Evolutionary conservation across 2,888 invertebrate genomes (phyloP), one percentile per base, ranked within the genome.

Genomic region (Dusona sp.): DNA sequence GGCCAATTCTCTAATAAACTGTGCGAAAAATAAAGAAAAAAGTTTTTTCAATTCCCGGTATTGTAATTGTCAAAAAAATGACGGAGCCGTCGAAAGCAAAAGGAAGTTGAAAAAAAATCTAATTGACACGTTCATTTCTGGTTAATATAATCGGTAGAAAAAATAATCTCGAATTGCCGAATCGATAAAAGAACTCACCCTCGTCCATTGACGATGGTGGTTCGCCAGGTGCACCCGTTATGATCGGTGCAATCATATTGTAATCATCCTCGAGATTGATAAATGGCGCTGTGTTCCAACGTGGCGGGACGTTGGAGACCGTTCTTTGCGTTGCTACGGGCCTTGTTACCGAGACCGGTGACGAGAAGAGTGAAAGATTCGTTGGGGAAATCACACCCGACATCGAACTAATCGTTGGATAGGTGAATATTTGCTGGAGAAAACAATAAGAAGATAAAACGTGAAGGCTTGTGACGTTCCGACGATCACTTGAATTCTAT

Each of bases 201-300:
- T 94, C 94, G 82, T 94, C 94, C 93, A 94, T 94, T 57, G 92
- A 80, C 45, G 94, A 90, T 1, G 94, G 92, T 73, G 93, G 93
- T 73, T 94, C 94, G 82, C 92, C 93, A 38, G 93, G 92, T 11
- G 95, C 95, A 25, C 95, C 95, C 86, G 95, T 95, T 90, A 96
- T 96, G 88, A 96, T 95, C 87, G 96, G 97, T 77, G 98, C 97
- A 95, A 98, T 98, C 96, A 99, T 98, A 94, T 97, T 98, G 95
- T 99, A 99, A 95, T 99, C 99, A 93, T 99, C 99, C 93, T 99
- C 99, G 92, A 98, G 95, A 79, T 97, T 96, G 90, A 98, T 97
- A 95, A 98, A 98, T 78, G 98, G 97, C 70, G 96, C 96, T 78
- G 97, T 96, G 94, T 97, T 98, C 98, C 98, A 99, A 92, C 98